Evolutionary conservation across 2,113 vertebrate species (phyloP), one percentile per base, ranked within the genome.

Genomic region (Zingel zingel): DNA sequence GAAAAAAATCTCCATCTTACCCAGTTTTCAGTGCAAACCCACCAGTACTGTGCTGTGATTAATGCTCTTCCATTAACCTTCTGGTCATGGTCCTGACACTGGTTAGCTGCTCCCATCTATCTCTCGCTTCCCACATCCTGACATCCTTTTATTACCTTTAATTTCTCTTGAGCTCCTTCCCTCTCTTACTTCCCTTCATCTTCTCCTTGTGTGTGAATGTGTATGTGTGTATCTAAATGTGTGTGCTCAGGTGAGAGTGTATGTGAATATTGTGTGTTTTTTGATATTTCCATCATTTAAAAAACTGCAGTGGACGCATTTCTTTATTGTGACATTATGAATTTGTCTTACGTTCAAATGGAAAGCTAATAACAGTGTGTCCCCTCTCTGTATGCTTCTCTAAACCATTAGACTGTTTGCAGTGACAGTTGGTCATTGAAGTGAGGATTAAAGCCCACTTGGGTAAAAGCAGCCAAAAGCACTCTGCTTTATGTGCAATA

Each of bases 41-140:
- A n/a, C 48, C 59, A 23, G 51, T 12, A 3, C 57, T 19, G 67
- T 19, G 25, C 61, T 54, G 81, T 90, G 90, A 92, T 88, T 50
- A 84, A 93, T 83, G 80, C 2, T 70, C 73, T 68, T 77, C 87
- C 86, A 90, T 90, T 90, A 88, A 87, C 92, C 90, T 89, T 79
- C 81, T 45, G 77, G 82, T 85, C 88, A 33, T 25, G 69, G 82
- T 80, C 87, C 65, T 47, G 85, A 91, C 87, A 81, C 83, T 11
- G 27, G 43, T 86, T 81, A 74, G 79, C 83, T 48, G 68, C 86
- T 51, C 65, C 86, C 83, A 92, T 93, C 83, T 13, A 23, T 85
- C 79, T 84, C 80, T 71, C 74, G 50, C 72, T 30, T 66, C 84
- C 79, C 82, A 71, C 88, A 61, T 66, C 45, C 80, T 77, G 54